Evolutionary conservation across 2,888 invertebrate species (phyloP).

Genomic region (Thecophora atra): DNA sequence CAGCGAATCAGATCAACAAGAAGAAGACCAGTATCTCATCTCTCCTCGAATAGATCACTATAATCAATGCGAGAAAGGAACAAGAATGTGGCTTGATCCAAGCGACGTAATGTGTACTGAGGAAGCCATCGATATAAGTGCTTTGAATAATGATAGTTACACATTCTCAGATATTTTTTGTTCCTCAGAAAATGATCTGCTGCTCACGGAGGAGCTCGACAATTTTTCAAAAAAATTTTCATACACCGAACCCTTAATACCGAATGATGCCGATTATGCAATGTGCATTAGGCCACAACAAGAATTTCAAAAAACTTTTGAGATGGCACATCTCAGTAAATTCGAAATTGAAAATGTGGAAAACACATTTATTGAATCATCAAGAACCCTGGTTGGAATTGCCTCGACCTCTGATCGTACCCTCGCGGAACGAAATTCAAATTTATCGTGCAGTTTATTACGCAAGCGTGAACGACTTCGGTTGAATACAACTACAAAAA

Average conservation of each 20-base stretch:
- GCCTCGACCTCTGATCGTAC: background rate
- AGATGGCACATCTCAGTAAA: no score
- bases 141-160: slow-evolving; percentile 37
- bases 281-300: slow-evolving; percentile 11
- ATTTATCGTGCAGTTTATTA: slow-evolving; percentile 37
- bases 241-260: slow-evolving; percentile 41
- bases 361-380: slow-evolving; percentile 12
- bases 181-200: slow-evolving; percentile 40
- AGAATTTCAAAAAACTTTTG: background rate
- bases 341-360: background rate
- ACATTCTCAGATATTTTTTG: slow-evolving; percentile 29
- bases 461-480: slow-evolving; percentile 47
- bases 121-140: slow-evolving; percentile 45
- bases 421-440: slow-evolving; percentile 16
- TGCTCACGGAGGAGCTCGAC: slow-evolving; percentile 31
- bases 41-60: slow-evolving; percentile 36
- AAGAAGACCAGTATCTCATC: slow-evolving; percentile 23
- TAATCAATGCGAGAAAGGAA: slow-evolving; percentile 41
- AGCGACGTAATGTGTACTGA: slow-evolving; percentile 40
- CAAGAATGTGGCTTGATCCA: slow-evolving; percentile 40
- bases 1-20: slow-evolving; percentile 1
- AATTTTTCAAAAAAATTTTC: slow-evolving; percentile 38
- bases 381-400: background rate
- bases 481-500: slow-evolving; percentile 40
- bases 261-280: slow-evolving; percentile 33